These are phyloP conservation scores for Odontamblyopus lacepedii DNA, from an alignment of 2,797 vertebrate genomes.

Conservation along the genomic window DNA sequence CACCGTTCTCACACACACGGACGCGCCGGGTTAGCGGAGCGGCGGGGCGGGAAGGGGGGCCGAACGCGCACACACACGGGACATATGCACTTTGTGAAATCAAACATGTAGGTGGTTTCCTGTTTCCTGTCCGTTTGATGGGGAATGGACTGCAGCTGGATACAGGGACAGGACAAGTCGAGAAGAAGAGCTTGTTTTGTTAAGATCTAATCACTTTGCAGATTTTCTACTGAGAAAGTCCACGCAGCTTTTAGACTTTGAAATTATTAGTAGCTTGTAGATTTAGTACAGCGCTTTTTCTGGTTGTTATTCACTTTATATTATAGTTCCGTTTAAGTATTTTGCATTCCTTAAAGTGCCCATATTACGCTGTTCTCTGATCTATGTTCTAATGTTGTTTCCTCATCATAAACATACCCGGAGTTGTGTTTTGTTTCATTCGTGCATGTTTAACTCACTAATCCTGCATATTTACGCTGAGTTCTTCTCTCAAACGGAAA, in stretches of 20 bases:
- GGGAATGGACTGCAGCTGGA: slow-evolving; percentile 2
- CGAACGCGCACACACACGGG: slow-evolving; percentile 11
- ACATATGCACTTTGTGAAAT: slow-evolving; percentile 26
- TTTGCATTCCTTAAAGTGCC: too few species aligned
- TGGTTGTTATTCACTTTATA: not conserved
- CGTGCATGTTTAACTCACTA: too few species aligned
- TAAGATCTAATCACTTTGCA: not conserved
- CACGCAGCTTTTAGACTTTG: not conserved
- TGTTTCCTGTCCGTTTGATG: slow-evolving; percentile 1
- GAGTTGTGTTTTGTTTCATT: too few species aligned
- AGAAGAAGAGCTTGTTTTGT: not conserved
- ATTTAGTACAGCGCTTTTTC: not conserved
- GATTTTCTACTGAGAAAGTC: not conserved
- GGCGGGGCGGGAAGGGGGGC: too few species aligned
- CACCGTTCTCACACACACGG: slow-evolving; percentile 20
- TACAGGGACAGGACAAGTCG: not conserved
- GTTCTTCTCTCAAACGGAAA: too few species aligned
- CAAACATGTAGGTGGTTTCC: slow-evolving; percentile 27
- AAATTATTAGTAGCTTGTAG: not conserved
- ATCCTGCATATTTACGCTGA: too few species aligned
- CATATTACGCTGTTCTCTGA: too few species aligned
- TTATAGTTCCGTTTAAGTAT: not conserved
- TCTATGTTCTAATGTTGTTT: too few species aligned
- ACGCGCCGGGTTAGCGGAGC: not conserved
- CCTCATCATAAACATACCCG: too few species aligned